Evolutionary conservation across 37 sponge, comb jelly and placozoan genomes (phyloP).

Genomic region (Chondrilla cf. caribensis): DNA sequence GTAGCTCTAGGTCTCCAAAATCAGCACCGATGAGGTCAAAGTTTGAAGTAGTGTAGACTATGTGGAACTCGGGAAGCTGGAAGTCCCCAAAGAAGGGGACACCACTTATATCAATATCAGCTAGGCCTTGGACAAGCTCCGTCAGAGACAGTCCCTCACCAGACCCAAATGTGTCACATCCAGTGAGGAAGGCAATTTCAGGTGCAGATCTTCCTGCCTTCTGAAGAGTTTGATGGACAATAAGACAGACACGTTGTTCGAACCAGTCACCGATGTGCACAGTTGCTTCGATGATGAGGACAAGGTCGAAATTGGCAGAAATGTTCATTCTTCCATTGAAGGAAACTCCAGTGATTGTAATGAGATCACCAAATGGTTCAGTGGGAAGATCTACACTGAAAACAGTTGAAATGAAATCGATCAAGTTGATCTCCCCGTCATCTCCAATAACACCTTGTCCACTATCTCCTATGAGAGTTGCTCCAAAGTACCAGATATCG

Average conservation of each 20-base stretch:
- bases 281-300: no score
- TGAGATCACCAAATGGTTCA: no score
- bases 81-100: not conserved
- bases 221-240: not conserved
- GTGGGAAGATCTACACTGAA: no score
- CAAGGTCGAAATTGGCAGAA: no score
- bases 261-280: slow-evolving; percentile 2
- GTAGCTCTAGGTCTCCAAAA: not conserved
- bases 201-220: not conserved
- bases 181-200: slow-evolving; percentile 6
- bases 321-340: no score
- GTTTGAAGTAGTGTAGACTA: not conserved
- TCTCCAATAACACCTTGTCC: no score
- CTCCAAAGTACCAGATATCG: no score
- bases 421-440: no score
- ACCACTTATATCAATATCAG: not conserved
- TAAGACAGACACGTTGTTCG: not conserved
- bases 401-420: no score
- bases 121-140: not conserved
- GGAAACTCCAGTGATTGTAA: no score
- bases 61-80: not conserved
- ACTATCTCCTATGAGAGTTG: no score
- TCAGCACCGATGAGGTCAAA: not conserved
- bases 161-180: not conserved
- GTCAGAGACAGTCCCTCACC: not conserved